phyloP scores from a whole-genome alignment of 2,888 invertebrate species.

The Labia minor region DNA sequence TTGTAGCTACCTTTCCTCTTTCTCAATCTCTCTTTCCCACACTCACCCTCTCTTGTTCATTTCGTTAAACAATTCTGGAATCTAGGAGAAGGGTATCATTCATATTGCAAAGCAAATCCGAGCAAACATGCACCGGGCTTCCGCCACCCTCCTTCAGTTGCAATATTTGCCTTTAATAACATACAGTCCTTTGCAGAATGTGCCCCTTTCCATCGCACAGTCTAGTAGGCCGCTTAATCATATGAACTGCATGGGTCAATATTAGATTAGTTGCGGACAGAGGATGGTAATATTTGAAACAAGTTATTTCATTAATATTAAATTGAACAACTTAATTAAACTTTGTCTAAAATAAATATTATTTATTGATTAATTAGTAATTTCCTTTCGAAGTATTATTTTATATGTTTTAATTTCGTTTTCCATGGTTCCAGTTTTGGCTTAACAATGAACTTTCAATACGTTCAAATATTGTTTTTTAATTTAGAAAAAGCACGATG shows the following conservation, averaged over 20 bases:
- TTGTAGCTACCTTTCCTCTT: too few relatives aligned
- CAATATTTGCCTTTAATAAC: constrained; percentile 13
- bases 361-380: background rate
- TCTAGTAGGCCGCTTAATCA: background rate
- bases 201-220: background rate
- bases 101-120: constrained; percentile 8
- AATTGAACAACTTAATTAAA: constrained; percentile 13
- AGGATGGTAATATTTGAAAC: background rate
- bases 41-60: background rate
- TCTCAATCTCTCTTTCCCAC: background rate
- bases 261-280: constrained; percentile 7
- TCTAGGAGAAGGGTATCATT: background rate
- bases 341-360: background rate
- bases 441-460: too few relatives aligned
- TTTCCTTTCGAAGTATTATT: background rate
- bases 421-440: too few relatives aligned
- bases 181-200: background rate
- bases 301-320: constrained; percentile 7
- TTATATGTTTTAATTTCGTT: too few relatives aligned
- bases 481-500: too few relatives aligned
- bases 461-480: too few relatives aligned
- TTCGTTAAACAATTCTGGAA: background rate
- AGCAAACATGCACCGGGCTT: background rate
- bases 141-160: background rate
- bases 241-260: constrained; percentile 7